Percentiles rank a stretch among this genome's conserved stretches.
These are phyloP conservation scores for Drepanosiphum platanoidis DNA, from an alignment of 2,888 invertebrate species.

Conservation along the genomic window DNA sequence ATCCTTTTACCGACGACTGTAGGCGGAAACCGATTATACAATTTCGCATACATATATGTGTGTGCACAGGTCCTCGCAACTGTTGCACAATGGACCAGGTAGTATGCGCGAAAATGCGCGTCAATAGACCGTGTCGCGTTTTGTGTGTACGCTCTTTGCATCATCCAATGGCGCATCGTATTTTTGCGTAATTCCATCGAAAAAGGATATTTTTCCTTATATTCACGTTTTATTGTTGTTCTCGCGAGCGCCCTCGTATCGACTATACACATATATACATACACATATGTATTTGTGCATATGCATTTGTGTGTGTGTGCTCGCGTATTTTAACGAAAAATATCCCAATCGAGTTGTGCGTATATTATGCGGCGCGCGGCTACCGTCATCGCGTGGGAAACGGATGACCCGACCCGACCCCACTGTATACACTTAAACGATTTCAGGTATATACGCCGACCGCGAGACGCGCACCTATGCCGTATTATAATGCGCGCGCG, in stretches of 20 bases:
- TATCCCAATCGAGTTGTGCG: conserved; percentile 32
- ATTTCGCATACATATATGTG: conserved; percentile 16
- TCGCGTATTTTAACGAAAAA: conserved; percentile 3
- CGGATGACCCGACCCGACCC: conserved; percentile 53
- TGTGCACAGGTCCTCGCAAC: conserved; percentile 44
- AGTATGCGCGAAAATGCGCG: conserved; percentile 40
- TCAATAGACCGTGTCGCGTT: conserved; percentile 52
- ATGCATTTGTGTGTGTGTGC: not conserved
- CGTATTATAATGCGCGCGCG: not conserved
- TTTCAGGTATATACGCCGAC: conserved; percentile 28
- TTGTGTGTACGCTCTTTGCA: conserved; percentile 21
- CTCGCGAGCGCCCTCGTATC: not conserved
- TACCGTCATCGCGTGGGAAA: conserved; percentile 50
- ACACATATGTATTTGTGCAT: not conserved
- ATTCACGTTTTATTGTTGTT: conserved; percentile 34
- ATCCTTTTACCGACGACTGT: conserved; percentile 43
- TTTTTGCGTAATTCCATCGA: conserved; percentile 59
- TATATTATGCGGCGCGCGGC: conserved; percentile 27
- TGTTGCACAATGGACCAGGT: conserved; percentile 60
- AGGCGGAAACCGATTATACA: conserved; percentile 60
- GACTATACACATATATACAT: too few relatives aligned
- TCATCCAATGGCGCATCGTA: conserved; percentile 22
- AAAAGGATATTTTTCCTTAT: conserved; percentile 50
- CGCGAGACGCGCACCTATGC: not conserved
- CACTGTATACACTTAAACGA: conserved; percentile 30